A percentile compares a stretch with the other conserved stretches of the same genome.
phyloP scores from a whole-genome alignment of 2,113 vertebrate genomes.

The Takifugu bimaculatus region DNA sequence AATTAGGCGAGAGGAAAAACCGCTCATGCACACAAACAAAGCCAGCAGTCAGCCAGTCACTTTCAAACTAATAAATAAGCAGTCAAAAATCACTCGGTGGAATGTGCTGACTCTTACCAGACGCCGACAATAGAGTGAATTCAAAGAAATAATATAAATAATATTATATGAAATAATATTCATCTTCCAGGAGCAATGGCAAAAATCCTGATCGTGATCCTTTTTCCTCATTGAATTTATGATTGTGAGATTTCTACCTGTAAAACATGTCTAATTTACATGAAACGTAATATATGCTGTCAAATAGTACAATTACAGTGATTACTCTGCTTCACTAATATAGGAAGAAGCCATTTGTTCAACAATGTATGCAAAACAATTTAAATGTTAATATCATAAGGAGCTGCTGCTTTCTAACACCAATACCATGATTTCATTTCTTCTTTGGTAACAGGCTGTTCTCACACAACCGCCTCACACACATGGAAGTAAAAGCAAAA shows the following conservation, averaged over 20 bases:
- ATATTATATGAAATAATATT: background rate
- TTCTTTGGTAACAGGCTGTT: too few species aligned
- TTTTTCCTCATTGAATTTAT: background rate
- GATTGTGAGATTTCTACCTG: background rate
- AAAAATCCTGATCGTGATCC: background rate
- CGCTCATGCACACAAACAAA: conserved; percentile 19
- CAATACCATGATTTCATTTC: too few species aligned
- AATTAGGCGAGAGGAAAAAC: conserved; percentile 44
- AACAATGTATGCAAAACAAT: too few species aligned
- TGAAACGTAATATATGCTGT: too few species aligned
- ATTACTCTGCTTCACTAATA: too few species aligned
- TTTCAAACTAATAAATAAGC: conserved; percentile 36
- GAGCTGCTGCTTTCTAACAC: too few species aligned
- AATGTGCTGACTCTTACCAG: conserved; percentile 23
- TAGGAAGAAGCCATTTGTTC: too few species aligned
- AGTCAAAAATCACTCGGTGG: conserved; percentile 18
- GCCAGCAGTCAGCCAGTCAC: conserved; percentile 3
- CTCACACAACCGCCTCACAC: conserved; percentile 4
- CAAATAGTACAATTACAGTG: too few species aligned
- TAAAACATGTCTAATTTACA: too few species aligned
- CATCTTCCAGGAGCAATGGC: conserved; percentile 9
- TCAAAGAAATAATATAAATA: background rate
- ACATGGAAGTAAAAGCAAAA: conserved; percentile 26
- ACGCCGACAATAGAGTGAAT: conserved; percentile 7
- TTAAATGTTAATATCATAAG: too few species aligned